phyloP scores from a whole-genome alignment of 2,797 vertebrate genomes.

The Geotria australis region DNA sequence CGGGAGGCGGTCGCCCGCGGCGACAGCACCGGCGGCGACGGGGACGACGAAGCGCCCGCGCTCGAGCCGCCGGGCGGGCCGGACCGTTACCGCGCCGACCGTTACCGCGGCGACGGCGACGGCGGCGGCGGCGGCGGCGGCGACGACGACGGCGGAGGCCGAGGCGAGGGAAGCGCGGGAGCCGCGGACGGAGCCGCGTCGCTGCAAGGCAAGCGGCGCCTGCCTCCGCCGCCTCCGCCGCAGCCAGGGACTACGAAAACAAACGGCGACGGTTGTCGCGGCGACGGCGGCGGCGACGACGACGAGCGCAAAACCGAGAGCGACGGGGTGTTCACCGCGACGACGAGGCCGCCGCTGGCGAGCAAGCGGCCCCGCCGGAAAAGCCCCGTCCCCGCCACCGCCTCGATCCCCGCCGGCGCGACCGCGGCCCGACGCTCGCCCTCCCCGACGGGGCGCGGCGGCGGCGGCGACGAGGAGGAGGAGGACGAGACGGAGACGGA shows the following conservation, averaged over 20 bases:
- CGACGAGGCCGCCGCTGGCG: slow-evolving; percentile 10
- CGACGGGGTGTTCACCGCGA: slow-evolving; percentile 29
- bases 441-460: too few species aligned
- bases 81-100: neutral
- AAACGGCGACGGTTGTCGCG: slow-evolving; percentile 18
- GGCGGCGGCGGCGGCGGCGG: too few species aligned
- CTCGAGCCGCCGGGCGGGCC: too few species aligned
- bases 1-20: too few species aligned
- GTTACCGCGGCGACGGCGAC: neutral
- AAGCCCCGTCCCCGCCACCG: slow-evolving; percentile 2
- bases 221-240: slow-evolving; percentile 8
- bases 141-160: too few species aligned
- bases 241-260: slow-evolving; percentile 8
- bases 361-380: slow-evolving; percentile 2
- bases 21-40: too few species aligned
- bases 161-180: slow-evolving; percentile 2
- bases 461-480: slow-evolving; percentile 16
- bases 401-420: too few species aligned
- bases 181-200: slow-evolving; percentile 15
- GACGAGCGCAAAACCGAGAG: too few species aligned
- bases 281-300: slow-evolving; percentile 29
- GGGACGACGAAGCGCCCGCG: too few species aligned
- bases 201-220: slow-evolving; percentile 6
- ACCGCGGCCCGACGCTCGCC: too few species aligned
- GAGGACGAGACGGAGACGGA: slow-evolving; percentile 6